Evolutionary conservation across 2,797 vertebrate species (phyloP), one percentile per base, ranked within the genome.

Genomic region (Calcarius lapponicus): DNA sequence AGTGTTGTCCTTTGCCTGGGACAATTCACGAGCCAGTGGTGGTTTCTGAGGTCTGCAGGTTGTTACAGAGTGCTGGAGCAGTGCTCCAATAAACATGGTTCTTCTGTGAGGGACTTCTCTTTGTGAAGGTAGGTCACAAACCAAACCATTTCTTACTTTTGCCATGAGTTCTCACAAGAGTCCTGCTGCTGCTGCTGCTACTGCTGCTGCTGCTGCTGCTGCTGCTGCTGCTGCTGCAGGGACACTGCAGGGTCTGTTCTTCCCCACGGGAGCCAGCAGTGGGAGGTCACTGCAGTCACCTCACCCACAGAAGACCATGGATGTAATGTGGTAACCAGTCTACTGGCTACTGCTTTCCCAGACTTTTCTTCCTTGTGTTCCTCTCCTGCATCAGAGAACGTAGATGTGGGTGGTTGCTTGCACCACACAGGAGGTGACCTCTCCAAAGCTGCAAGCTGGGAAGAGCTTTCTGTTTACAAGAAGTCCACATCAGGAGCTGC

Each of bases 111-210:
- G 20, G 50, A 26, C 32, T 20, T 88, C 10, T 25, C 32, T 76
- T 60, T 16, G 25, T 0, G 0, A 79, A 69, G 25, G 54, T 9
- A 7, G 28, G 40, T 84, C 7, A 2, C 0, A 7, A 80, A 45
- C 28, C 1, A 22, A 64, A 53, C 15, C 1, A 1, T 62, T 83
- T 42, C 20, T 89, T 69, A 22, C 8, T 62, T 70, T 67, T 58
- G 13, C 16, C 7, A 2, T 0, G 9, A 21, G 36, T 71, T 83
- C 80, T 67, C 24, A 51, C 1, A 2, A 25, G 28, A 62, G 34
- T 65, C 6, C 0, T 40, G 17, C 20, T 71, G 38, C 9, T 38
- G 16, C 19, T 70, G 40, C n/a, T n/a, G n/a, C n/a, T n/a, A n/a
- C n/a, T n/a, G n/a, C n/a, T n/a, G n/a, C n/a, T 71, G 38, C 9